Base-by-base conservation (phyloP, 2,888 invertebrate genomes). In the Pterobdella sp. region DNA sequence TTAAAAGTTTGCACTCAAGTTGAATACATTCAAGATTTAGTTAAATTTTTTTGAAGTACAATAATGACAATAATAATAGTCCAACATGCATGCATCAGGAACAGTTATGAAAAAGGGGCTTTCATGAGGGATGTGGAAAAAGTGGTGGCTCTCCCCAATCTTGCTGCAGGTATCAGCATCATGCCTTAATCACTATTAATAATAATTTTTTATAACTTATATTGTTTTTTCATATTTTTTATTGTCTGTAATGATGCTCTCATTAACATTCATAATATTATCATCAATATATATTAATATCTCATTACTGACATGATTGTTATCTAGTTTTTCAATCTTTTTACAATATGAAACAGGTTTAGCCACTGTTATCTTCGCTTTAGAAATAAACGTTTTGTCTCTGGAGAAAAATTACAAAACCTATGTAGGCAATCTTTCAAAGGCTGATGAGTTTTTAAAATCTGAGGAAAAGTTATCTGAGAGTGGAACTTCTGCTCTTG, bases 91-190 rank as follows among this genome's bases (percentile, higher is more conserved):
- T 31, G 3, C n/a, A 26, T 4, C 60, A 56, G 60, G 26, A 26
- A 56, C 69, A 89, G 89, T 84, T 96, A 94, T 84, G 92, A 94
- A 81, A 88, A 90, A 73, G 91, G 91, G 88, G 90, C 95, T 63
- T 87, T 94, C 77, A 84, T 95, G 72, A 85, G 90, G 77, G 91
- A 93, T 84, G 88, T 89, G 76, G 93, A 94, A 82, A 88, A 88
- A 76, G 88, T 88, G 75, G 88, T 88, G 79, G 88, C 91, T 82
- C 85, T 95, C 75, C 91, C 94, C 29, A 90, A 90, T 80, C 89
- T 93, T 85, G 90, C 94, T 72, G 90, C 91, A 84, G 92, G 92
- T 91, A n/a, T n/a, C n/a, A n/a, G n/a, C n/a, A n/a, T n/a, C n/a
- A n/a, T n/a, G n/a, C n/a, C n/a, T n/a, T n/a, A n/a, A n/a, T n/a